Conservation (phyloP, 92 coral and sea anemone species). For the Epizoanthus ramosus region DNA sequence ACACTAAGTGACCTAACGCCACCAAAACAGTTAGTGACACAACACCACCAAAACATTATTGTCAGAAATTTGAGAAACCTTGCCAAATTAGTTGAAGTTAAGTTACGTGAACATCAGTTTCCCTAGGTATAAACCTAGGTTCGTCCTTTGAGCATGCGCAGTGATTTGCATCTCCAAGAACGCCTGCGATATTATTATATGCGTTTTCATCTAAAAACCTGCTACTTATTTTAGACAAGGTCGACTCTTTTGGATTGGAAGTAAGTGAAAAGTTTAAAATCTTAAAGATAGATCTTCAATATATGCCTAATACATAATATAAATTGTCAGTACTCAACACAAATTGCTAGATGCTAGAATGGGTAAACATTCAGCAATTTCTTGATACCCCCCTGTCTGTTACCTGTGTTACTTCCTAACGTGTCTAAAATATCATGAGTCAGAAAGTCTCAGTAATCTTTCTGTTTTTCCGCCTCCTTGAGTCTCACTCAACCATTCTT, state of each 20-base stretch:
- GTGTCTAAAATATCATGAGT: not conserved
- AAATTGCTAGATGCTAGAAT: not conserved
- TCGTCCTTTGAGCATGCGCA: not conserved
- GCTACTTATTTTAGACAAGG: no score
- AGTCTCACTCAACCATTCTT: conserved; percentile 98
- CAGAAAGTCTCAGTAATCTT: conserved; percentile 58
- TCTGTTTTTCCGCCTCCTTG: conserved; percentile 99
- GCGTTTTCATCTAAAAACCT: not conserved
- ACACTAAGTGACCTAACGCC: no score
- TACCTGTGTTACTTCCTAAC: conserved; percentile 15
- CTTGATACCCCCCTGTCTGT: not conserved
- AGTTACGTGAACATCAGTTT: not conserved
- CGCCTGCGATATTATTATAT: not conserved
- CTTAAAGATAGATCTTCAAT: no score
- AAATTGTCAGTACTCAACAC: no score
- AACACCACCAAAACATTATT: no score
- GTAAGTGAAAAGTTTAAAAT: no score
- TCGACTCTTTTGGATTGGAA: no score
- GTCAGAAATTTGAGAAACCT: no score
- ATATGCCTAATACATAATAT: no score
- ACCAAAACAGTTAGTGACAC: no score
- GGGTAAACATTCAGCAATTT: not conserved
- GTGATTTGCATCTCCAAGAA: not conserved
- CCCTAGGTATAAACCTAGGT: not conserved
- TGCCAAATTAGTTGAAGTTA: no score